Base-by-base conservation (phyloP, 2,888 invertebrate genomes). In the Polyommatus iphigenia region DNA sequence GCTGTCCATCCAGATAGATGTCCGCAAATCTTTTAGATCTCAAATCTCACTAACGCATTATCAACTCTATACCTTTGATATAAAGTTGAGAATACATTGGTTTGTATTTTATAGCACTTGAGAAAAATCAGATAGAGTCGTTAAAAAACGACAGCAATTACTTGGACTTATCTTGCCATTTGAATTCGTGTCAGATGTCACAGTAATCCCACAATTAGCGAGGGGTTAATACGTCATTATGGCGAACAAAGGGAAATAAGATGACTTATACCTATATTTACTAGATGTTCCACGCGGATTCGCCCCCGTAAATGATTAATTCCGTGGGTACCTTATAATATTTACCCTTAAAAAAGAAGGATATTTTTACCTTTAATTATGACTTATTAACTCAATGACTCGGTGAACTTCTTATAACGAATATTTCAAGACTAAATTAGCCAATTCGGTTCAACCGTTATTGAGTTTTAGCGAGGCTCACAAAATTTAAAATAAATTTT, bases 101-200 rank as follows among this genome's bases (percentile, higher is more conserved):
- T 86, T 85, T 85, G 83, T 84, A 77, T 80, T 82, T 80, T 80
- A 86, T 85, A 84, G 85, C 83, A 85, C 67, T 67, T 67, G 85
- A 86, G 87, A 87, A 88, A 87, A 88, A 91, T 93, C 92, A 87
- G 93, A 94, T 93, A 91, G 87, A 87, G 85, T 83, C 83, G 89
- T 89, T 93, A 93, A 94, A 94, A 94, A 94, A 91, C 92, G 90
- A 84, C 83, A 83, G 89, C 92, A 93, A 93, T 93, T 93, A 92
- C 90, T 87, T 85, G 84, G 86, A 85, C 88, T 91, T 93, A 92
- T 92, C 91, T 87, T 80, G 85, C 85, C 81, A 86, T 80, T 81
- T 81, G 67, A 80, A 85, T 84, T 83, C 85, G 83, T 85, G 86
- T 90, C 90, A 85, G 84, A 87, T 88, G 89, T 88, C 89, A 85